Evolutionary conservation across 2,797 vertebrate genomes (phyloP), one percentile per base, ranked within the genome.

Genomic region (Alcedo quadribrachys): DNA sequence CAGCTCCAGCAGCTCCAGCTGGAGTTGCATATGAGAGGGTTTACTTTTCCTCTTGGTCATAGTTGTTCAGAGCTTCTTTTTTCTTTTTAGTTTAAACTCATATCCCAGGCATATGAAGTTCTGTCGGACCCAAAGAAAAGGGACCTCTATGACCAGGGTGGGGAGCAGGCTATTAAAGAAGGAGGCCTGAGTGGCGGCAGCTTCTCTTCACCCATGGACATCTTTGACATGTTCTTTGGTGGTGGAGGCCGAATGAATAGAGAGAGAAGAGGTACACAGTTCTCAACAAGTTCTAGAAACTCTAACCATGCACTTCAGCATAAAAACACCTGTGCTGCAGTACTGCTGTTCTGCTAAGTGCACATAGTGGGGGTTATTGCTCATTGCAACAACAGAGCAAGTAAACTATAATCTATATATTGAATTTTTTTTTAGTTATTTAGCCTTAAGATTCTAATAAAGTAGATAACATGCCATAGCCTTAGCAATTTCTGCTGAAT

Each of bases 201-300:
- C 87, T 98, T 98, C 96, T 98, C 98, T 25, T 99, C 98, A 32
- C 99, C 99, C 35, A 99, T 98, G 98, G 99, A 99, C 96, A 99
- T 99, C 97, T 99, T 99, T 95, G 98, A 99, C 98, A 99, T 99
- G 99, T 99, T 99, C 97, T 99, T 99, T 96, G 99, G 99, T 86
- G 99, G 99, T 57, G 99, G 99, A 86, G 98, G 99, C 81, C 98
- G 98, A 93, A 99, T 98, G 98, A 98, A 99, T 84, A 98, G 98
- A 97, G 99, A 99, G 94, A 98, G 98, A 94, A 98, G 96, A 98
- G 99, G 99, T 99, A 96, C 96, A 90, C 82, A 88, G 87, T 90
- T 95, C 92, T 93, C 93, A 85, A 94, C 84, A 96, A 96, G 93
- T 96, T 96, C 55, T 92, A 94, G 95, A 94, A 94, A 94, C 73